Conservation (phyloP, 2,113 vertebrate species). For the Regulus satrapa region DNA sequence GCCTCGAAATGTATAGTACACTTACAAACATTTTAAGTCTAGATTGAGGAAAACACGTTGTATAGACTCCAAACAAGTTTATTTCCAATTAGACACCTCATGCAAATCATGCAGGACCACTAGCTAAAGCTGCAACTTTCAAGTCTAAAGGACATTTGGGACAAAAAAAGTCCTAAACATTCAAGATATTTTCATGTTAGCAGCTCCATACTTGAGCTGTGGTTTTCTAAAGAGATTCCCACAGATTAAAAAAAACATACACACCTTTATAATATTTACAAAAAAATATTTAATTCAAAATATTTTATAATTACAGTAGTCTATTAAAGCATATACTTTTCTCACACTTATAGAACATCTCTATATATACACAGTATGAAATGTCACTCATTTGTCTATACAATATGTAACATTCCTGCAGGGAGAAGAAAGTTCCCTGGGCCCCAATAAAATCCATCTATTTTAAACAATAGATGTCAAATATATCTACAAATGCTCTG, state of each 20-base stretch:
- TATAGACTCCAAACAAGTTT: conserved; percentile 73
- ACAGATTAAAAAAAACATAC: conserved; percentile 75
- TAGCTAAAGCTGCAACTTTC: conserved; percentile 61
- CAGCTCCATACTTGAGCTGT: conserved; percentile 64
- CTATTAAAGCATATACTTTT: conserved; percentile 98
- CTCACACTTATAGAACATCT: conserved; percentile 98
- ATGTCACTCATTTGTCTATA: conserved; percentile 91
- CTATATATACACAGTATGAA: conserved; percentile 95
- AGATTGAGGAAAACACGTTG: conserved; percentile 72
- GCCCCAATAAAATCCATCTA: conserved; percentile 91
- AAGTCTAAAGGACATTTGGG: conserved; percentile 42
- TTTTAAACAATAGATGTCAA: conserved; percentile 98
- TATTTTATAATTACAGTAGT: conserved; percentile 99
- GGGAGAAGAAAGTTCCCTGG: conserved; percentile 82
- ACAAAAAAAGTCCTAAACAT: conserved; percentile 54
- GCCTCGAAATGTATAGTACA: conserved; percentile 65
- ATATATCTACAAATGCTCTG: conserved; percentile 88
- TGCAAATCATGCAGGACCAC: conserved; percentile 79
- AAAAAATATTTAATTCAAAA: conserved; percentile 99
- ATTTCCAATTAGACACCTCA: conserved; percentile 77
- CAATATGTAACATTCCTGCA: conserved; percentile 93
- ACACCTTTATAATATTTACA: conserved; percentile 93
- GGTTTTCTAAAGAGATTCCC: conserved; percentile 70
- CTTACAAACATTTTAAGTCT: conserved; percentile 68
- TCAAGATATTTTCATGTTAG: conserved; percentile 51